Percentiles rank a stretch among this genome's conserved stretches.
Conservation (phyloP, 92 coral and sea anemone species). For the Blastomussa wellsi region DNA sequence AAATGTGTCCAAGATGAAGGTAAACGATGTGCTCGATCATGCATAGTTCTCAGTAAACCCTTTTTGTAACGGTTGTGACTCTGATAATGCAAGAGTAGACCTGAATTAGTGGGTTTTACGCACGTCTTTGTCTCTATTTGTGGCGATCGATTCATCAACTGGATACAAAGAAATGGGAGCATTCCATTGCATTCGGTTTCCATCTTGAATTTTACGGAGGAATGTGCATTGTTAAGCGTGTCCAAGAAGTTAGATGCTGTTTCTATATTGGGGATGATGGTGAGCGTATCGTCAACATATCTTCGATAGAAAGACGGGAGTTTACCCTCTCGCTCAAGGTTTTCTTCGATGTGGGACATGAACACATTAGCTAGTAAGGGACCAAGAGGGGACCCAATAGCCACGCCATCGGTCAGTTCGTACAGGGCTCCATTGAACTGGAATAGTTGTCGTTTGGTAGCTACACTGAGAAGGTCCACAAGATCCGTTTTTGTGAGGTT, state of each 20-base stretch:
- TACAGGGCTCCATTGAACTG: too few species aligned
- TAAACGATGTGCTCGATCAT: conserved; percentile 35
- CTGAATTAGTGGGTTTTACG: conserved; percentile 35
- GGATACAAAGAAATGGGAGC: too few species aligned
- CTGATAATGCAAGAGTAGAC: conserved; percentile 42
- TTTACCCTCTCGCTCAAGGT: conserved; percentile 40
- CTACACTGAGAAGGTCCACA: conserved; percentile 20
- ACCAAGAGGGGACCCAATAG: too few species aligned
- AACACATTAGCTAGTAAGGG: too few species aligned
- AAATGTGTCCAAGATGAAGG: background rate
- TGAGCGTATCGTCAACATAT: conserved; percentile 32
- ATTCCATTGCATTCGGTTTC: conserved; percentile 17
- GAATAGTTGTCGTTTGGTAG: conserved; percentile 29
- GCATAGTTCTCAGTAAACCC: too few species aligned
- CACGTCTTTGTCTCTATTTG: background rate
- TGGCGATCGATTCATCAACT: background rate
- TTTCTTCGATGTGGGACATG: too few species aligned
- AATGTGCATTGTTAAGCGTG: too few species aligned
- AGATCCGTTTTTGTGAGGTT: conserved; percentile 26
- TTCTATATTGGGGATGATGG: conserved; percentile 35
- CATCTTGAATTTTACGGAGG: conserved; percentile 43
- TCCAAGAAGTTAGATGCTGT: too few species aligned
- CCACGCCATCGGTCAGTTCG: too few species aligned
- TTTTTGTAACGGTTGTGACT: conserved; percentile 32
- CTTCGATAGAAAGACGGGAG: conserved; percentile 41